phyloP scores from a whole-genome alignment of 2,113 vertebrate species.

The Pagrus major region DNA sequence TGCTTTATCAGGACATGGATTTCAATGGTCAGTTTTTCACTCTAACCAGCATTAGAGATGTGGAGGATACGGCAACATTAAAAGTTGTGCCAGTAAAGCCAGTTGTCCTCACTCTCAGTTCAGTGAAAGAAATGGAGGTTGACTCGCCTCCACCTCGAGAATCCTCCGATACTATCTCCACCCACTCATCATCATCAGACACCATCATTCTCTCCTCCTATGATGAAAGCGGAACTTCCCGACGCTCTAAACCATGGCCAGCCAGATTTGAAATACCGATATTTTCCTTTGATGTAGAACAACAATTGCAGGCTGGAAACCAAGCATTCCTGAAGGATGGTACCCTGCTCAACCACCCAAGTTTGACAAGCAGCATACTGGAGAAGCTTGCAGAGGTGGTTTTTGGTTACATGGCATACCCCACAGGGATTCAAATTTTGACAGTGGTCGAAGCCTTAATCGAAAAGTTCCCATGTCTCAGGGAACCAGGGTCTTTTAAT shows the following conservation, averaged over 20 bases:
- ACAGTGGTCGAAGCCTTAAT: slow-evolving; percentile 32
- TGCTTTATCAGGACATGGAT: slow-evolving; percentile 30
- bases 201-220: slow-evolving; percentile 11
- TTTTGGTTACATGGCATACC: not conserved
- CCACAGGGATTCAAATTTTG: slow-evolving; percentile 11
- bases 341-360: slow-evolving; percentile 2
- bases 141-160: no score
- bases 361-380: slow-evolving; percentile 26
- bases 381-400: slow-evolving; percentile 21
- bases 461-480: slow-evolving; percentile 26
- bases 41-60: slow-evolving; percentile 2
- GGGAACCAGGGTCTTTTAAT: slow-evolving; percentile 30
- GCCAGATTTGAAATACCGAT: no score
- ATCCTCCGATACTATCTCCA: no score
- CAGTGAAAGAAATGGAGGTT: not conserved
- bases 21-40: slow-evolving; percentile 37
- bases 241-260: no score
- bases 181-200: slow-evolving; percentile 15
- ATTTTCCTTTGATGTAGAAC: no score
- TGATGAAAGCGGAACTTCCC: not conserved
- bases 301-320: no score
- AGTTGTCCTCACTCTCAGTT: not conserved
- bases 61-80: slow-evolving; percentile 34
- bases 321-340: no score
- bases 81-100: slow-evolving; percentile 8